Evolutionary conservation across 2,888 invertebrate species (phyloP), one percentile per base, ranked within the genome.

Genomic region (Sceliomorpha sp.): DNA sequence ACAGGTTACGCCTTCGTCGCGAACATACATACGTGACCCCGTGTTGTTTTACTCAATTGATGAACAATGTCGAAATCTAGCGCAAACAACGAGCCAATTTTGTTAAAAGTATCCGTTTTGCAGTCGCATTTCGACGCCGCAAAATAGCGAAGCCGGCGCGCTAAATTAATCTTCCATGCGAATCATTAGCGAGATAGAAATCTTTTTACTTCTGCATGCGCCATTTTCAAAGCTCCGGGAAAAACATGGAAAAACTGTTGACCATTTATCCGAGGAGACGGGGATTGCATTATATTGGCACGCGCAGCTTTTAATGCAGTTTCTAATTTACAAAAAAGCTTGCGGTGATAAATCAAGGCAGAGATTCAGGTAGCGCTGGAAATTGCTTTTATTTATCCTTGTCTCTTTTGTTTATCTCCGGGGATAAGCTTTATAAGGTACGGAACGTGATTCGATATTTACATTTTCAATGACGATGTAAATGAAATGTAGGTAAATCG

Each of bases 301-400:
- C 60, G 26, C 56, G 50, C 48, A 51, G 50, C 50, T 62, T 68
- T 62, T 50, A 66, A 66, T 66, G 53, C 68, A 59, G 31, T 68
- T 68, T 68, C 56, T 62, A 62, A 59, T 62, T 51, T 50, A 51
- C 37, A 58, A 68, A 68, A 44, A 62, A 45, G 58, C 40, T 31
- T 32, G 14, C 45, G 50, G 26, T 31, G 39, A 64, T 64, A 64
- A 64, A 58, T 64, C 64, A 58, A 58, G 64, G 45, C 44, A 56
- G 56, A 50, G 56, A 50, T 14, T 10, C 15, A 34, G 8, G 37
- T 62, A 47, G 27, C 45, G 26, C 10, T n/a, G 6, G 42, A 47
- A 47, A 58, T 48, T 48, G 34, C 55, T 24, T n/a, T 20, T 20
- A 40, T 27, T 55, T 45, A 27, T 42, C 10, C 20, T 5, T 10